Evolutionary conservation across 2,113 vertebrate species (phyloP).

Genomic region (Halichoeres trimaculatus): DNA sequence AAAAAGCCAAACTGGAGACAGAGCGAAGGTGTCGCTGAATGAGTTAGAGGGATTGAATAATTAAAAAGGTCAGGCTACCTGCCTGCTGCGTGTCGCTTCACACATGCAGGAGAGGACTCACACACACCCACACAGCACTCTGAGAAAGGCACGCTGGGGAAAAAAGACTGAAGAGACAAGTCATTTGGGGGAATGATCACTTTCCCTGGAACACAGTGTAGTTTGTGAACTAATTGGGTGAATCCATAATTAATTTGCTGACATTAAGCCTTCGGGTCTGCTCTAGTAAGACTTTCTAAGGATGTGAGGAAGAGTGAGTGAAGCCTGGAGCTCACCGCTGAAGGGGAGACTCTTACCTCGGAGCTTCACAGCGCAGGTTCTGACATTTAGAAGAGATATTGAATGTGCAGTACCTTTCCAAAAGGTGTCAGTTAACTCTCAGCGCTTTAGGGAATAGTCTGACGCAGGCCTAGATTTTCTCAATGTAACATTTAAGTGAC

Average conservation of each 20-base stretch:
- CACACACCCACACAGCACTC: constrained; percentile 6
- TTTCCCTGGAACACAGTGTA: constrained; percentile 69
- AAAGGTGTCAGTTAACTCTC: constrained; percentile 19
- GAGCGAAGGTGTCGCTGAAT: constrained; percentile 42
- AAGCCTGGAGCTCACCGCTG: constrained; percentile 53
- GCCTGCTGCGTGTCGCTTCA: constrained; percentile 66
- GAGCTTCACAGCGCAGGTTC: constrained; percentile 19
- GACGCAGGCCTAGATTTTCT: constrained; percentile 24
- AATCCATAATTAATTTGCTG: constrained; percentile 79
- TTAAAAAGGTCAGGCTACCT: constrained; percentile 84
- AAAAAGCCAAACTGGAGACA: constrained; percentile 43
- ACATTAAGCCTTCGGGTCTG: constrained; percentile 77
- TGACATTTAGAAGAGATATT: constrained; percentile 52
- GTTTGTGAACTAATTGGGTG: constrained; percentile 79
- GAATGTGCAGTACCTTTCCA: constrained; percentile 16
- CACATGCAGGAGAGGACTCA: constrained; percentile 16
- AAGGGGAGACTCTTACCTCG: constrained; percentile 36
- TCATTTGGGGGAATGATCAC: constrained; percentile 67
- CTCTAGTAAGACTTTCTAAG: constrained; percentile 67
- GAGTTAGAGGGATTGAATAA: constrained; percentile 80
- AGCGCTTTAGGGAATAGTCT: neutral
- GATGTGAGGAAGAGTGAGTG: constrained; percentile 44
- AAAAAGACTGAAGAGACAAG: constrained; percentile 61
- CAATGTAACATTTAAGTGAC: constrained; percentile 40
- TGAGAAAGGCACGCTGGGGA: constrained; percentile 49